Conservation (phyloP, 1,140 invertebrate species). For the Bombus vancouverensis region DNA sequence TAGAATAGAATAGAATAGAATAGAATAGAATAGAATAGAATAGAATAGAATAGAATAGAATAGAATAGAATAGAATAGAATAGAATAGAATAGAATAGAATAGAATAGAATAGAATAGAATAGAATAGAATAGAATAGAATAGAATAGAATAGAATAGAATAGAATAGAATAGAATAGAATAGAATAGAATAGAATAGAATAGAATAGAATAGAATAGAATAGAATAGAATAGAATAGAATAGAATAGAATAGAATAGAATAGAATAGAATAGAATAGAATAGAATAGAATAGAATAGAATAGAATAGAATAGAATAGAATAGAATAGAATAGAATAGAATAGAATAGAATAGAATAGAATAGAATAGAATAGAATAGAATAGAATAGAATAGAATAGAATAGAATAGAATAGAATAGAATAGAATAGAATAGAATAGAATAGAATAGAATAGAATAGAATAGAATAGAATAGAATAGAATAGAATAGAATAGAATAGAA, state of each 20-base stretch:
- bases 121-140: accelerated
- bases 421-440: no score
- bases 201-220: accelerated
- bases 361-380: no score
- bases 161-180: no score
- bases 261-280: accelerated
- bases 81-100: accelerated
- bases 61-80: accelerated
- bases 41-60: no score
- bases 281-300: accelerated
- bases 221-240: accelerated
- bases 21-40: no score
- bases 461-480: accelerated
- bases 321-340: no score
- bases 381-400: no score
- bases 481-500: accelerated
- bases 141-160: no score
- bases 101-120: accelerated
- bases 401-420: no score
- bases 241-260: no score
- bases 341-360: no score
- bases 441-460: accelerated
- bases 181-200: accelerated
- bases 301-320: no score
- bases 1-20: accelerated